Evolutionary conservation across 1,140 invertebrate genomes (phyloP).

Genomic region (Cepaea nemoralis): DNA sequence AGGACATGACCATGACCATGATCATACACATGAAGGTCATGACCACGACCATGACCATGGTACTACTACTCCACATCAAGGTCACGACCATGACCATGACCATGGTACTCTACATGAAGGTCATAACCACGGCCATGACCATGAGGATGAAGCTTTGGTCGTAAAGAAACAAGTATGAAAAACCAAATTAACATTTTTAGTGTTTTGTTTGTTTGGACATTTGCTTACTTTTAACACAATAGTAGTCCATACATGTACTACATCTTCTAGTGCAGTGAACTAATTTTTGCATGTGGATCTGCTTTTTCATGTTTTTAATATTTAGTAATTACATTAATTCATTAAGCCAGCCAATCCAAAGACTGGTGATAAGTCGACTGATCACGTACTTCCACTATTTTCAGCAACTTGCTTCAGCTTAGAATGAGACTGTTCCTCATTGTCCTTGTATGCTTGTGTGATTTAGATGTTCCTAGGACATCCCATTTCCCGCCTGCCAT

Average conservation of each 20-base stretch:
- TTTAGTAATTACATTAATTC: background rate
- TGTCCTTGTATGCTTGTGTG: too few species aligned
- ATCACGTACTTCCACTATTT: too few species aligned
- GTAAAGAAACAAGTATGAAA: background rate
- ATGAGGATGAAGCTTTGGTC: slow-evolving; percentile 17
- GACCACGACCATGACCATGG: background rate
- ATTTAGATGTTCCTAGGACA: too few species aligned
- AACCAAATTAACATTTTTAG: background rate
- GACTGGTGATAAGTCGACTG: too few species aligned
- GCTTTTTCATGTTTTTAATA: background rate
- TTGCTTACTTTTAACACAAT: too few species aligned
- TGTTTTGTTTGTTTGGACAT: background rate
- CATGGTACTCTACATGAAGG: slow-evolving; percentile 16
- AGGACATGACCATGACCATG: background rate
- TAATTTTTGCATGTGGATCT: too few species aligned
- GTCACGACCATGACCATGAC: slow-evolving; percentile 15
- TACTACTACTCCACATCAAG: too few species aligned
- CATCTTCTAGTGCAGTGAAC: background rate
- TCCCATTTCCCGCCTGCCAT: too few species aligned
- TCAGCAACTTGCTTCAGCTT: too few species aligned
- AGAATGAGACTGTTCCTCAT: too few species aligned
- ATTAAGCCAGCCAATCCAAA: too few species aligned
- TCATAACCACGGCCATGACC: background rate
- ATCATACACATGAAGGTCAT: background rate
- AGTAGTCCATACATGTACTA: background rate